Conservation (phyloP, 2,888 invertebrate genomes). For the Euphydryas editha region DNA sequence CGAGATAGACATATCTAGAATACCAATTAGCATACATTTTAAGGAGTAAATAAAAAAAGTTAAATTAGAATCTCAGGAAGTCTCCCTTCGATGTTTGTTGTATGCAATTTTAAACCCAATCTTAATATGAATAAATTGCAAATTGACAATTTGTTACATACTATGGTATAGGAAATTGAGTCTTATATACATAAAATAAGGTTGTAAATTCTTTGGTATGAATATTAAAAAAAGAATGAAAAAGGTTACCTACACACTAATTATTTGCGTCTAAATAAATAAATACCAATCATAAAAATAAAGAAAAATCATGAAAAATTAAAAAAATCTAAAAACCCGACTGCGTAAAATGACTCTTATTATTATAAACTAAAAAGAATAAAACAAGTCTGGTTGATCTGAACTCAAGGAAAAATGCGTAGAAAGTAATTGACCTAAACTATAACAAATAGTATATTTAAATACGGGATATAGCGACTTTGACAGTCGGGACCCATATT, state of each 20-base stretch:
- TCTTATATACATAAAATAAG: constrained; percentile 17
- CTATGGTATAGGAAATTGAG: constrained; percentile 23
- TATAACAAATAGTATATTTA: too few relatives aligned
- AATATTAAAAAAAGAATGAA: neutral
- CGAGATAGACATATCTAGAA: constrained; percentile 58
- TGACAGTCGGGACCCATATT: too few relatives aligned
- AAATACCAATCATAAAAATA: too few relatives aligned
- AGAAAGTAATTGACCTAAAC: too few relatives aligned
- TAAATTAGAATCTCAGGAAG: constrained; percentile 45
- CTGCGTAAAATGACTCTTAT: too few relatives aligned
- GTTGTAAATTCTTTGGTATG: neutral
- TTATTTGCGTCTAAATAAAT: neutral
- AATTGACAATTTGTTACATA: constrained; percentile 35
- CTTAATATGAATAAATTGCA: constrained; percentile 42
- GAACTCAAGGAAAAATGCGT: too few relatives aligned
- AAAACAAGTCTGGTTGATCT: too few relatives aligned
- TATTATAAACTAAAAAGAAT: too few relatives aligned
- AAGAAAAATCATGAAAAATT: too few relatives aligned
- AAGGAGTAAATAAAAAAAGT: constrained; percentile 65
- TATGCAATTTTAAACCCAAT: constrained; percentile 44
- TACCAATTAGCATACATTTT: constrained; percentile 65
- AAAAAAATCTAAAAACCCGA: too few relatives aligned
- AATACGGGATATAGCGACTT: too few relatives aligned
- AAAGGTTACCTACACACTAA: neutral
- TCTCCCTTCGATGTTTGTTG: constrained; percentile 27